Evolutionary conservation across 92 coral and sea anemone genomes (phyloP), one percentile per base, ranked within the genome.

Genomic region (Siderastrea radians): DNA sequence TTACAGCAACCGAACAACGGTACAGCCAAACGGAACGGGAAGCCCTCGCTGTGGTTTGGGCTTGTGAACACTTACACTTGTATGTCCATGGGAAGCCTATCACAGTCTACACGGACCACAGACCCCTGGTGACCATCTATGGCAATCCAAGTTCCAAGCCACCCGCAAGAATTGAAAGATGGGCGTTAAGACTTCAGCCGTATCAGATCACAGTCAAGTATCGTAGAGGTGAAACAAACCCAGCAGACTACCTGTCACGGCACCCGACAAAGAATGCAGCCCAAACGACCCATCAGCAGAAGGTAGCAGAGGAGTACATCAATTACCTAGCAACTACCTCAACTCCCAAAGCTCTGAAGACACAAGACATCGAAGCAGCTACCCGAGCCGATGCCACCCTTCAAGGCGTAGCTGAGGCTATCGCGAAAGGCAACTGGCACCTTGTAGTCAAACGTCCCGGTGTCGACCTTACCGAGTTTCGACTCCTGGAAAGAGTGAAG

Each of bases 261-360:
- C 88, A 88, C 76, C 90, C 91, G 14, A 15, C 79, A 15, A 80
- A 84, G 81, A 9, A 63, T 54, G 73, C 89, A 52, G 74, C 77
- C 38, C 38, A 26, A 26, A 26, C 38, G 38, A 26, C 38, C 38
- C 38, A 26, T 26, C 38, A 26, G 38, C 38, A 26, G 38, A 26
- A 26, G 38, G 38, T 26, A 26, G 89, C 88, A 48, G 94, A 93
- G 85, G 94, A 93, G 61, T 90, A 78, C 49, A 51, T 90, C 57
- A 78, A 84, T 66, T 90, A 79, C 84, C 94, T 12, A 47, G 68
- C 88, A 53, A 57, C 72, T 11, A 84, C 78, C 45, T 70, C 93
- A 79, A 89, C 92, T 2, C 92, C 90, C 15, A 90, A 86, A 74
- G 88, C 94, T 83, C 87, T 26, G 62, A 83, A 77, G 59, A 46